Conservation (phyloP, 2,888 invertebrate genomes). For the Tryphoninae sp. region DNA sequence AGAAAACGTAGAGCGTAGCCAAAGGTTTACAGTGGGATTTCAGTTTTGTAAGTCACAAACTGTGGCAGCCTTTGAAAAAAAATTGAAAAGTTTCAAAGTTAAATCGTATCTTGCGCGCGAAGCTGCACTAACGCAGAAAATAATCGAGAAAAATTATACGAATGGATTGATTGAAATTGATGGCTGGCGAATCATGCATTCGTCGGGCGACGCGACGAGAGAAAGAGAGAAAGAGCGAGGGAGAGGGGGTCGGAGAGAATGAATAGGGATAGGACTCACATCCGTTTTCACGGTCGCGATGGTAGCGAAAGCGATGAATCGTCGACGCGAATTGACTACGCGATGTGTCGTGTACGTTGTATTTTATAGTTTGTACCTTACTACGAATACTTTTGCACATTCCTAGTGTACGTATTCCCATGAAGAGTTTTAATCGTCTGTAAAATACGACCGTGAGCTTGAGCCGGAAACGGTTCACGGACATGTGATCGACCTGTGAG, state of each 20-base stretch:
- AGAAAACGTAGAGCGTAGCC: no score
- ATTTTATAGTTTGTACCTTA: conserved; percentile 30
- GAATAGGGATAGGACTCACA: conserved; percentile 26
- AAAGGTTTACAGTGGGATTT: no score
- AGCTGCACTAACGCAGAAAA: neutral
- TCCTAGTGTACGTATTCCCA: conserved; percentile 17
- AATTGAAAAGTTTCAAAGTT: neutral
- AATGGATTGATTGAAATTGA: conserved; percentile 53
- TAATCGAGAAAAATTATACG: conserved; percentile 18
- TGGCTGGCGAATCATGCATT: conserved; percentile 34
- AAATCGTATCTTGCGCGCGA: neutral
- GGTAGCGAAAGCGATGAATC: conserved; percentile 53
- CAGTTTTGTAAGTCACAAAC: no score
- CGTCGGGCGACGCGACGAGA: conserved; percentile 12
- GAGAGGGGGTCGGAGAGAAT: neutral
- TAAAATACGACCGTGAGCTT: conserved; percentile 55
- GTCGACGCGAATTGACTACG: conserved; percentile 56
- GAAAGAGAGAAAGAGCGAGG: conserved; percentile 13
- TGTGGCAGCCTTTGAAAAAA: no score
- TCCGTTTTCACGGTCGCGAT: conserved; percentile 55
- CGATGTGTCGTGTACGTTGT: conserved; percentile 34
- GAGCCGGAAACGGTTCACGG: conserved; percentile 58
- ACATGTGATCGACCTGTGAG: neutral
- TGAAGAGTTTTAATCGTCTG: conserved; percentile 39
- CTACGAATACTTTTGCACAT: neutral